These are phyloP conservation scores for Clitarchus hookeri DNA, from an alignment of 2,888 invertebrate species.

Conservation along the genomic window DNA sequence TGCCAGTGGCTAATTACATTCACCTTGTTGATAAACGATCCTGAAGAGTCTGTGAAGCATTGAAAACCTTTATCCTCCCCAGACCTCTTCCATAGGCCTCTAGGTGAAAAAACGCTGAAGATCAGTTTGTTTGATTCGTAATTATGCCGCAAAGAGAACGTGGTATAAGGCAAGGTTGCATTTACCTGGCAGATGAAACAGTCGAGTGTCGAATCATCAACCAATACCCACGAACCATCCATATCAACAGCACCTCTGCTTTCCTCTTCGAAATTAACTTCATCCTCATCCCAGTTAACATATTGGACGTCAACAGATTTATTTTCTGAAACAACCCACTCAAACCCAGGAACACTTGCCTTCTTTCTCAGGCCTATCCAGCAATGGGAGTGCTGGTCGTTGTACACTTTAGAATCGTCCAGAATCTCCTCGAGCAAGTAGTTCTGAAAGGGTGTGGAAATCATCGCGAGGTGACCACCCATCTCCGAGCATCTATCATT, in stretches of 20 bases:
- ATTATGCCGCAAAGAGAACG: conserved; percentile 19
- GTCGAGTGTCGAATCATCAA: not conserved
- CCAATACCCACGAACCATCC: not conserved
- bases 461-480: not conserved
- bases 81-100: conserved; percentile 60
- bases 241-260: not conserved
- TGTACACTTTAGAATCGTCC: not conserved
- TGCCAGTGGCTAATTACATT: conserved; percentile 54
- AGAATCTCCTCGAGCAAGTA: conserved; percentile 8
- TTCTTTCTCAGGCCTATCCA: conserved; percentile 15
- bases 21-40: conserved; percentile 58
- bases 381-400: not conserved
- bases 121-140: not conserved
- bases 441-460: not conserved
- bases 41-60: conserved; percentile 64
- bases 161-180: not conserved
- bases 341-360: not conserved
- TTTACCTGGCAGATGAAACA: conserved; percentile 23
- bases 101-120: conserved; percentile 62
- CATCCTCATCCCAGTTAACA: conserved; percentile 19
- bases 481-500: not conserved
- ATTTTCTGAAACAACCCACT: not conserved
- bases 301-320: not conserved
- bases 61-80: conserved; percentile 58
- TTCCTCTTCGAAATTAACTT: not conserved